Base-by-base conservation (phyloP, 1,140 invertebrate genomes). In the Gonatopus flavifemur region DNA sequence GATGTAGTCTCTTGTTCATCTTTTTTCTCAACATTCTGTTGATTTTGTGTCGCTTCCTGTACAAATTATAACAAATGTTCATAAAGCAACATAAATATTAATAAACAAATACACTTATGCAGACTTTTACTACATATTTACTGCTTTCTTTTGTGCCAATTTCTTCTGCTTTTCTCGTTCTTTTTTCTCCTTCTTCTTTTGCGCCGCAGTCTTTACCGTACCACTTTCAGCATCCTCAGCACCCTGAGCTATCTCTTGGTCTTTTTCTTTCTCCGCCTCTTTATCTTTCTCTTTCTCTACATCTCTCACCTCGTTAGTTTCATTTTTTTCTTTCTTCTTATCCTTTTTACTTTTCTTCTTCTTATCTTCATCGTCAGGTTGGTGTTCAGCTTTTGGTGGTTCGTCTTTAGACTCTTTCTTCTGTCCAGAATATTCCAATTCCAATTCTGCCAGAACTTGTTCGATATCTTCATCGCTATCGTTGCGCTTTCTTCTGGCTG, bases 141-240 rank as follows among this genome's bases (percentile, higher is more conserved):
- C 72, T 35, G 64, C 55, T 59, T 86, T 86, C 53, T 85, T 87
- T 30, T 80, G 78, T 36, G 84, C 82, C 52, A 80, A 61, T 67
- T 88, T 87, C 28, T 93, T 90, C 40, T 82, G 80, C 59, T 90
- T 93, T 64, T 92, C 87, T 25, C 88, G 81, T 74, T 93, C 89
- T 67, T 91, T 91, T 57, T 93, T 93, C 59, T 92, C 89, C 66
- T 91, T 91, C 58, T 90, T 91, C 70, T 92, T 92, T 65, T 90
- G 88, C 12, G 90, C 89, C 15, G 90, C 88, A 18, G 88, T 86
- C 77, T 92, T 93, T 16, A 92, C 83, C 9, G 87, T 88, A 21
- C 77, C 61, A 45, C 79, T 82, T 49, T 68, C 74, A 32, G 67
- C 72, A 40, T 80, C 80, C 43, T 77, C 75, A 31, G 72, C 70